These are phyloP conservation scores for Cetonia aurata DNA, from an alignment of 2,888 invertebrate species.

Conservation along the genomic window DNA sequence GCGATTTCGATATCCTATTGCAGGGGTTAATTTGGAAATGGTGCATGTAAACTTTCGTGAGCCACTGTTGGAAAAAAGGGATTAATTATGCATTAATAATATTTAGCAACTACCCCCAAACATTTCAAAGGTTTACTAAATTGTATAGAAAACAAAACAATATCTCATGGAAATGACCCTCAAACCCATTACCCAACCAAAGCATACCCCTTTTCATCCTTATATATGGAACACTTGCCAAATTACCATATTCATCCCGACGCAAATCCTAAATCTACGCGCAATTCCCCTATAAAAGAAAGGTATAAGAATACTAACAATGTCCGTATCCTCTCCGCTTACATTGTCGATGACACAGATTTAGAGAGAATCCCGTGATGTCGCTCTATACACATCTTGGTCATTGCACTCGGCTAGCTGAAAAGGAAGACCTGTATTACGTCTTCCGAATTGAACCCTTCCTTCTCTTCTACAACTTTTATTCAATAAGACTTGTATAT, in stretches of 20 bases:
- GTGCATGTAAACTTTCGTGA: too few species aligned
- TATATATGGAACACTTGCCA: constrained; percentile 15
- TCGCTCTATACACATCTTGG: constrained; percentile 10
- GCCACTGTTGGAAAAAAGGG: too few species aligned
- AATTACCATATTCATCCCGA: constrained; percentile 24
- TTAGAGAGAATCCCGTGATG: constrained; percentile 32
- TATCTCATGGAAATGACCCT: not conserved
- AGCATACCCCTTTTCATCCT: too few species aligned
- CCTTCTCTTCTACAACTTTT: constrained; percentile 3
- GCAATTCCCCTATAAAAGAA: not conserved
- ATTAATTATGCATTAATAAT: too few species aligned
- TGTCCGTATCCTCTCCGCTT: constrained; percentile 4
- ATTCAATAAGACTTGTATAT: not conserved
- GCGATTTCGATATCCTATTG: too few species aligned
- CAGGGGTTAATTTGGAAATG: too few species aligned
- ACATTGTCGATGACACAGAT: constrained; percentile 35
- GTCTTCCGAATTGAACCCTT: constrained; percentile 15
- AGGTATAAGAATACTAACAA: constrained; percentile 5
- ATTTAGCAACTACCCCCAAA: too few species aligned
- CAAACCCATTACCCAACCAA: not conserved
- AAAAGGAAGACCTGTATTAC: constrained; percentile 30
- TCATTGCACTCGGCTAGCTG: constrained; percentile 28
- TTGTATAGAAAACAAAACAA: not conserved
- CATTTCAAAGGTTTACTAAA: too few species aligned
- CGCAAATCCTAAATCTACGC: constrained; percentile 7